A percentile compares a stretch with the other conserved stretches of the same genome.
Evolutionary conservation across 1,140 invertebrate genomes (phyloP).

Genomic region (Panagrolaimus sp.): DNA sequence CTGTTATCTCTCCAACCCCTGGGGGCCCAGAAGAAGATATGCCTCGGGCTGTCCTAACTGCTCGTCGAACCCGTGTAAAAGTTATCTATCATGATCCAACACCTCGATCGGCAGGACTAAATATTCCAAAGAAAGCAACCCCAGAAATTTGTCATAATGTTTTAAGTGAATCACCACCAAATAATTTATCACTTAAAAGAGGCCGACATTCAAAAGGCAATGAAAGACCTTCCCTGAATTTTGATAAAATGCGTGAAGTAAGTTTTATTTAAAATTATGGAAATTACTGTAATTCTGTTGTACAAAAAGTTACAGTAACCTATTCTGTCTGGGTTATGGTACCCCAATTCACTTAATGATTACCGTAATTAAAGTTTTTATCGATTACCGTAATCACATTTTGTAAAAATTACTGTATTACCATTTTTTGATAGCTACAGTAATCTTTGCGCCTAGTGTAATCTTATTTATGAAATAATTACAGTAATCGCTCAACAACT

Average conservation of each 20-base stretch:
- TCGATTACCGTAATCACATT: too few species aligned
- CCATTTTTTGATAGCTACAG: too few species aligned
- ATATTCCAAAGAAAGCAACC: background rate
- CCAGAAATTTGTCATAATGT: conserved; percentile 1
- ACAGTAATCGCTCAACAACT: too few species aligned
- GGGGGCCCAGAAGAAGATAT: conserved; percentile 12
- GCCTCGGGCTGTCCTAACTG: conserved; percentile 26
- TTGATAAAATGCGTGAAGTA: conserved; percentile 52
- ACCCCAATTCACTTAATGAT: too few species aligned
- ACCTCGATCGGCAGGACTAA: background rate
- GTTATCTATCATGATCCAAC: conserved; percentile 34
- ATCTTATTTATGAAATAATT: too few species aligned
- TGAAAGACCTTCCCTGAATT: conserved; percentile 42
- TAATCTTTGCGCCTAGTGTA: too few species aligned
- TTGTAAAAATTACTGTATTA: too few species aligned
- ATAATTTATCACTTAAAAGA: conserved; percentile 33
- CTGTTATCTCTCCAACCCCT: too few species aligned
- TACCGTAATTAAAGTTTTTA: too few species aligned
- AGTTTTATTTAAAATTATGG: background rate
- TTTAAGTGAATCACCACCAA: conserved; percentile 40
- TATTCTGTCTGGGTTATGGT: too few species aligned
- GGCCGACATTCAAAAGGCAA: conserved; percentile 31
- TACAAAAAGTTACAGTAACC: too few species aligned
- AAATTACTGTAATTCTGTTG: too few species aligned
- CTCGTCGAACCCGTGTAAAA: conserved; percentile 41